Conservation (phyloP, 1,140 invertebrate genomes). For the Macrosteles quadrilineatus region DNA sequence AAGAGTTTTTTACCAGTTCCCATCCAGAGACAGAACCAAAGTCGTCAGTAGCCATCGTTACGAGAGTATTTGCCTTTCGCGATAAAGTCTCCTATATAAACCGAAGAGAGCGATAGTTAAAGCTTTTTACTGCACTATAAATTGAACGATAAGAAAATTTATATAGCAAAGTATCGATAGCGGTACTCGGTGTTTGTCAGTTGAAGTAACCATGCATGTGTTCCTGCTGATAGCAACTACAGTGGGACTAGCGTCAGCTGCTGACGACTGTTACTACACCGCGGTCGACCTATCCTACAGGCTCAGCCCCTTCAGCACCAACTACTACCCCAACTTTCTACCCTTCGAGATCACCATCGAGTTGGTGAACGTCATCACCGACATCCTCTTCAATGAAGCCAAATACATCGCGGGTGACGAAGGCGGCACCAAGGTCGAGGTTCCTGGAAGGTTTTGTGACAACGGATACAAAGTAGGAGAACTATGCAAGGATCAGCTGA, state of each 20-base stretch:
- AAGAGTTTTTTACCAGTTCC: too few relatives aligned
- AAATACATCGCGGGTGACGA: constrained; percentile 5
- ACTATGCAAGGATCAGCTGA: constrained; percentile 2
- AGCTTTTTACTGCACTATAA: constrained; percentile 14
- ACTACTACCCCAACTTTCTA: constrained; percentile 8
- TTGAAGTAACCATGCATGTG: constrained; percentile 1
- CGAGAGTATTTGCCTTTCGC: background rate
- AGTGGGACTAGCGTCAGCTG: background rate
- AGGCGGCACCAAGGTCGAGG: constrained; percentile 3
- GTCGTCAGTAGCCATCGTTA: too few relatives aligned
- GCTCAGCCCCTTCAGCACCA: constrained; percentile 4
- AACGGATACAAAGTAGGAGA: constrained; percentile 1
- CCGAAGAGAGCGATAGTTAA: background rate
- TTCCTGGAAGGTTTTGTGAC: background rate
- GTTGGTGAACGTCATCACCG: background rate
- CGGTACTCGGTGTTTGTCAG: background rate
- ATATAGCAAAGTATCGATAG: constrained; percentile 4
- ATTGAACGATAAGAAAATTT: background rate
- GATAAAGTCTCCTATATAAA: constrained; percentile 10
- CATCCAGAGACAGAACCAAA: too few relatives aligned
- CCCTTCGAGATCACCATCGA: constrained; percentile 7
- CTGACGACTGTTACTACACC: background rate
- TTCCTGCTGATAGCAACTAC: background rate
- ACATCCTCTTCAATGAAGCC: constrained; percentile 13
- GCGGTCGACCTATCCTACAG: constrained; percentile 1